phyloP scores from a whole-genome alignment of 92 coral and sea anemone genomes.

The Palythoa grandiflora region DNA sequence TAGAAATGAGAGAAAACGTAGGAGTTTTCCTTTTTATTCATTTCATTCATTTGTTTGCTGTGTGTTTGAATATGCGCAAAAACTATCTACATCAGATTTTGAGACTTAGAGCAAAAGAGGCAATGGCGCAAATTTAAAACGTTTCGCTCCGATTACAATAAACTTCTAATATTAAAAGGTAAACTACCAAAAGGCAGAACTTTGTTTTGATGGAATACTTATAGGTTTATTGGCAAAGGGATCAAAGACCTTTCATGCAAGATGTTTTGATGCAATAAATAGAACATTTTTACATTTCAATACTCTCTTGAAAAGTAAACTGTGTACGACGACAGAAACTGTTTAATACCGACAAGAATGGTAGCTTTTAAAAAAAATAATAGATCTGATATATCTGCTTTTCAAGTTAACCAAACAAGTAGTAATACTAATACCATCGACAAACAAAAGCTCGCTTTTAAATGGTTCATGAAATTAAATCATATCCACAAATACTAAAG shows the following conservation, averaged over 20 bases:
- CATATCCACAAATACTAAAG: background rate
- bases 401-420: background rate
- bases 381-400: background rate
- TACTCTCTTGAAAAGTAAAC: background rate
- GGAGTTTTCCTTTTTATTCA: background rate
- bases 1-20: background rate
- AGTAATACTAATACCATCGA: background rate
- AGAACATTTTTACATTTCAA: background rate
- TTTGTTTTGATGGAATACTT: background rate
- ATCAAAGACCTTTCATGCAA: background rate
- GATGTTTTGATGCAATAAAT: background rate
- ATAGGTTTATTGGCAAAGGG: background rate
- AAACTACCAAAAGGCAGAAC: background rate
- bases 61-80: background rate
- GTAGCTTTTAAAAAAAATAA: background rate
- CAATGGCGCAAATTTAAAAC: background rate
- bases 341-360: background rate
- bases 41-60: background rate
- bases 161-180: background rate
- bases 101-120: background rate
- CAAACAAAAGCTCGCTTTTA: background rate
- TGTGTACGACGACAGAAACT: background rate
- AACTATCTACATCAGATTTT: background rate
- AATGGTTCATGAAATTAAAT: slow-evolving; percentile 5
- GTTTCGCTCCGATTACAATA: background rate